phyloP scores from a whole-genome alignment of 2,888 invertebrate species.

The Saturnia japonica region DNA sequence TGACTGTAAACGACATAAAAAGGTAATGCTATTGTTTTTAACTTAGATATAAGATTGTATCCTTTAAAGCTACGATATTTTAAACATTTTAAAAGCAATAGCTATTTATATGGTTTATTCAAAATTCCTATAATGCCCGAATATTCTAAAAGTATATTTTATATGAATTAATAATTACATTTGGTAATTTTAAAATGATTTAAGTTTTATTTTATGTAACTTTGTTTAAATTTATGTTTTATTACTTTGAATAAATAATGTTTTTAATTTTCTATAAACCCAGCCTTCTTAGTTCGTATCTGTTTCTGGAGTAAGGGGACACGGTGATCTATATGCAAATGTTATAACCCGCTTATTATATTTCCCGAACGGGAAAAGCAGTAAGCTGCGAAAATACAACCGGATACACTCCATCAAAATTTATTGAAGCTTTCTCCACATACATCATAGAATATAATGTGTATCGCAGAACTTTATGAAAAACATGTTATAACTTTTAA shows the following conservation, averaged over 20 bases:
- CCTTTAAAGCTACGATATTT: background rate
- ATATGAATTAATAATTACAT: background rate
- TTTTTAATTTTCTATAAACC: background rate
- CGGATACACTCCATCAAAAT: conserved; percentile 68
- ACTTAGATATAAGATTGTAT: background rate
- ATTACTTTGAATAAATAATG: background rate
- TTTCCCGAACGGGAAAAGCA: conserved; percentile 63
- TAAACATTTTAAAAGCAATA: background rate
- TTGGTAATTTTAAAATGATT: background rate
- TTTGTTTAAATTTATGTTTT: background rate
- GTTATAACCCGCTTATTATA: conserved; percentile 80
- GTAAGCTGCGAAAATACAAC: conserved; percentile 62
- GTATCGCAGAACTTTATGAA: conserved; percentile 39
- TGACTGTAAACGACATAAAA: background rate
- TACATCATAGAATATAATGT: conserved; percentile 41
- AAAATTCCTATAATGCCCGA: no score
- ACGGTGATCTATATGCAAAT: conserved; percentile 80
- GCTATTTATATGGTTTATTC: no score
- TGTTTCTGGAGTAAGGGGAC: conserved; percentile 42
- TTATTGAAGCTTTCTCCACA: conserved; percentile 56
- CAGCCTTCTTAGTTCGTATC: conserved; percentile 6
- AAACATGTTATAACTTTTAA: conserved; percentile 26
- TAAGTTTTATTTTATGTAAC: background rate
- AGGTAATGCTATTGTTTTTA: background rate
- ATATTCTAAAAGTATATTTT: no score